phyloP scores from a whole-genome alignment of 2,888 invertebrate genomes.

The Cylloceria caligata region DNA sequence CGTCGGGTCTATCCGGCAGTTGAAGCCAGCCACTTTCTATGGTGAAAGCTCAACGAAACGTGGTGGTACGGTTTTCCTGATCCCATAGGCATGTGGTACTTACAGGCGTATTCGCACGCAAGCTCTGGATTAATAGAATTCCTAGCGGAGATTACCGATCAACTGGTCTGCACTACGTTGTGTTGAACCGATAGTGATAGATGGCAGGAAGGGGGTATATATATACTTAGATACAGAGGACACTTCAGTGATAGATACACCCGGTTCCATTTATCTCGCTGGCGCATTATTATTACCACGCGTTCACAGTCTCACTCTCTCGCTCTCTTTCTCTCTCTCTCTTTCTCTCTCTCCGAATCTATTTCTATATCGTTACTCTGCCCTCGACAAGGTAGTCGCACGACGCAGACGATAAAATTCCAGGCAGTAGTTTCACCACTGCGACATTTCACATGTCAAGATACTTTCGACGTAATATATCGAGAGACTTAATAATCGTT shows the following conservation, averaged over 20 bases:
- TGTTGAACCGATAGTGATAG: conserved; percentile 66
- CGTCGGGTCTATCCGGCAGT: conserved; percentile 16
- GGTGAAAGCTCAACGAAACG: conserved; percentile 66
- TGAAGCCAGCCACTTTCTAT: conserved; percentile 67
- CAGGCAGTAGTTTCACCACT: conserved; percentile 61
- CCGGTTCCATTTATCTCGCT: conserved; percentile 67
- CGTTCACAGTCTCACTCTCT: conserved; percentile 50
- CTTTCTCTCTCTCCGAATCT: conserved; percentile 53
- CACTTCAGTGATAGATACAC: conserved; percentile 58
- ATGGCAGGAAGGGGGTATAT: conserved; percentile 63
- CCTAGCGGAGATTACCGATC: conserved; percentile 67
- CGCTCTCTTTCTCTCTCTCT: conserved; percentile 44
- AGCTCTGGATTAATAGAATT: conserved; percentile 71
- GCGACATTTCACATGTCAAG: conserved; percentile 62
- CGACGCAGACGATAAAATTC: conserved; percentile 37
- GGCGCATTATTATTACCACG: conserved; percentile 67
- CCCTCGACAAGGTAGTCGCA: conserved; percentile 16
- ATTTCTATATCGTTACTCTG: conserved; percentile 34
- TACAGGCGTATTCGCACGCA: conserved; percentile 59
- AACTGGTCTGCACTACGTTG: conserved; percentile 50
- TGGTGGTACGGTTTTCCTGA: conserved; percentile 17
- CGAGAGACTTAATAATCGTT: conserved; percentile 62
- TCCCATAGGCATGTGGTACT: conserved; percentile 37
- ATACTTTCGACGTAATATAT: conserved; percentile 61
- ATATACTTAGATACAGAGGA: conserved; percentile 53